Base-by-base conservation (phyloP, 2,888 invertebrate genomes). In the Limnephilus rhombicus region DNA sequence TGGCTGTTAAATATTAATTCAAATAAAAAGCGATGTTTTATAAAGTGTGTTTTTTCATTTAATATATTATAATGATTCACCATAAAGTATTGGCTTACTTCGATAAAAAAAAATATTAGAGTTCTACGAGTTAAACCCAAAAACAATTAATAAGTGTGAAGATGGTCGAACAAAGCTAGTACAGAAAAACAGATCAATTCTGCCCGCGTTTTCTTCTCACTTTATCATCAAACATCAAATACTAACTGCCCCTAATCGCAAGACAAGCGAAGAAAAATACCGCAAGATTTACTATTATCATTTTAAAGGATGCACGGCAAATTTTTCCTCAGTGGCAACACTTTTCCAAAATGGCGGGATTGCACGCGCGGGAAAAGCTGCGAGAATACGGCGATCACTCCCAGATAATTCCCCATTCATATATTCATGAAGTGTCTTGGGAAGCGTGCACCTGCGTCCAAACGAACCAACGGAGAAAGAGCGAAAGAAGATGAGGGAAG, bases 381-480 rank as follows among this genome's bases (percentile, higher is more conserved):
- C 49, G 41, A n/a, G 49, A 82, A 45, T 49, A 85, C 12, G 31
- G 83, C 85, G 85, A 90, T 90, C 90, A 85, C 83, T 90, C 90
- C 82, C 31, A 5, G 49, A 37, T 90, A 85, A 81, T 90, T 90
- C 37, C 68, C 29, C 85, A 90, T 90, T 90, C 90, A 90, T 90
- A 85, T 90, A 90, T 90, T 90, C 90, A 90, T 90, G 85, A 85
- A 85, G 90, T 90, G 31, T 90, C 81, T 45, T 82, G 49, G 81
- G 90, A 37, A 90, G 83, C n/a, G 45, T 90, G 90, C 90, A 90
- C 90, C 90, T 90, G 90, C 45, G 90, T 12, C 82, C 90, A 82
- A 87, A 49, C 31, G 87, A 53, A 85, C 37, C 45, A 41, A 3
- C 53, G 34, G 24, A 24, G 24, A 68, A 68, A 68, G 68, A 68